Evolutionary conservation across 2,888 invertebrate genomes (phyloP), one percentile per base, ranked within the genome.

Genomic region (Phymatocera aterrima): DNA sequence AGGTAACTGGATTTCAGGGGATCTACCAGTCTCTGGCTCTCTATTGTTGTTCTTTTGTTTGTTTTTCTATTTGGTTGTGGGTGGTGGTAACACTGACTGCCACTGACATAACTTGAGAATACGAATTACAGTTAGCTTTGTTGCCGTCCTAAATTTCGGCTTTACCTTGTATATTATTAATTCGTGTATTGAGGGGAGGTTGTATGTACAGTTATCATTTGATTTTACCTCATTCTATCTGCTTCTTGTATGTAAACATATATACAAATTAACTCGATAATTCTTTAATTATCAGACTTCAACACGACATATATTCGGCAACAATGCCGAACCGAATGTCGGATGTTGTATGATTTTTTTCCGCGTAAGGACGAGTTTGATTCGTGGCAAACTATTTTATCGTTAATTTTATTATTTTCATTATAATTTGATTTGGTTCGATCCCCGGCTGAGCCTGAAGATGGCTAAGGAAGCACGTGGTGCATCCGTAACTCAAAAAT

Each of bases 51-150:
- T n/a, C n/a, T n/a, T n/a, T n/a, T n/a, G n/a, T n/a, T n/a, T n/a
- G n/a, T n/a, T n/a, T n/a, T n/a, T n/a, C n/a, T n/a, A n/a, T n/a
- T n/a, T 43, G 6, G 43, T 8, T 5, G 43, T 10, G 10, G 43
- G 43, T 43, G 43, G 43, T 43, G n/a, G n/a, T n/a, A n/a, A n/a
- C n/a, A n/a, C n/a, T n/a, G n/a, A n/a, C n/a, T n/a, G n/a, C n/a
- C n/a, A n/a, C 24, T 68, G 68, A 46, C 24, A 12, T 24, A 24
- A 43, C 46, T 28, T 43, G 4, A 46, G 68, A 68, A 46, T 68
- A 68, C 68, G 46, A 68, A 68, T 24, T 68, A 82, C 82, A 79
- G 82, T 82, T 80, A 82, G 81, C 82, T 77, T 77, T 74, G 81
- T 80, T 82, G 81, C 78, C 81, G 72, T 77, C 74, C 68, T n/a